Evolutionary conservation across 2,888 invertebrate species (phyloP), one percentile per base, ranked within the genome.

Genomic region (Phaonia tiefii): DNA sequence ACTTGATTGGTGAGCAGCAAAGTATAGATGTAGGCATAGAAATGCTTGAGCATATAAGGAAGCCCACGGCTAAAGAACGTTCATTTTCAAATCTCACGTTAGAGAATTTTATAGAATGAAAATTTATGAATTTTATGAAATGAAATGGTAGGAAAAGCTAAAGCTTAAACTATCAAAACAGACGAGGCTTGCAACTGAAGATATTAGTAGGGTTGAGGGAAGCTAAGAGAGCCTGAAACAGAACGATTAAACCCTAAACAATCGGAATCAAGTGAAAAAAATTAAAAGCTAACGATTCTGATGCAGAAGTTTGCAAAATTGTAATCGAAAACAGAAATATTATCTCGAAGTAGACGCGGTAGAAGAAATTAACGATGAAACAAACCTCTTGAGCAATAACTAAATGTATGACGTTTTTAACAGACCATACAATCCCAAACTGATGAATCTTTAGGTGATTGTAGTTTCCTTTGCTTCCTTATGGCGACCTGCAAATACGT

Each of bases 401-500:
- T 72, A 92, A 93, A 76, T 99, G 99, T 91, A 95, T 94, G 84
- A 97, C 99, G 99, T 91, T 99, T 99, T 89, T 96, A 96, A 89
- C 99, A 99, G 92, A 99, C 99, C 83, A 98, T 99, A 83, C 98
- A 97, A 89, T 93, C 95, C 70, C 99, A 99, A 89, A 99, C 99
- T 0, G 98, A 98, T 88, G 98, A 98, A 91, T 94, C 96, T 0
- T 92, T 99, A 1, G 99, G 99, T 0, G 99, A 99, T 90, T 99
- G 99, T 89, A 98, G 98, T 17, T 99, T 99, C 90, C 92, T 99
- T 0, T 99, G 99, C 90, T 99, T 99, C 89, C 99, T 99, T 89
- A 99, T 99, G 98, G 98, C 99, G 85, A 97, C 97, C 46, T 99
- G 99, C 94, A 98, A 98, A 94, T 98, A 98, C 89, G 98, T 99